Evolutionary conservation across 1,140 invertebrate genomes (phyloP).

Genomic region (Cyclargus thomasi): DNA sequence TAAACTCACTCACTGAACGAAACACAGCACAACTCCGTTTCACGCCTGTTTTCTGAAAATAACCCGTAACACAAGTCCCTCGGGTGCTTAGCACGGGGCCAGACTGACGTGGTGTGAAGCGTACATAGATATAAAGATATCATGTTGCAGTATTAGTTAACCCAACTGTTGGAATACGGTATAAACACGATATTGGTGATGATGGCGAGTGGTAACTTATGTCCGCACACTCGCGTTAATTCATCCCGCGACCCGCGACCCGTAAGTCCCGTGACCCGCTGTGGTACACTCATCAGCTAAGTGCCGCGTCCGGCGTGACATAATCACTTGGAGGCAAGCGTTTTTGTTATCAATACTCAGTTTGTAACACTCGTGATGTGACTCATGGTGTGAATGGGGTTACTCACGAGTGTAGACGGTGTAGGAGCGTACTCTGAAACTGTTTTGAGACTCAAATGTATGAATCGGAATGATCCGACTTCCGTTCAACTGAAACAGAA

Average conservation of each 20-base stretch:
- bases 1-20: too few relatives aligned
- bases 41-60: too few relatives aligned
- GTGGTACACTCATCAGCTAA: constrained; percentile 1
- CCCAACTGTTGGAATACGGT: neutral
- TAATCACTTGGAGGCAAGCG: neutral
- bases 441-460: too few relatives aligned
- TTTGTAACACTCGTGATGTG: neutral
- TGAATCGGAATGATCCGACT: too few relatives aligned
- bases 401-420: neutral
- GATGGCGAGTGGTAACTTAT: neutral
- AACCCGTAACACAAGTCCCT: too few relatives aligned
- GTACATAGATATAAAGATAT: too few relatives aligned
- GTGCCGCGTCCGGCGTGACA: neutral
- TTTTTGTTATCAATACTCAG: neutral
- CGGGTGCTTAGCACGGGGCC: too few relatives aligned
- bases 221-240: neutral
- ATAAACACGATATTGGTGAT: neutral
- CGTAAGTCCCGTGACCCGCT: neutral
- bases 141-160: too few relatives aligned
- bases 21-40: too few relatives aligned
- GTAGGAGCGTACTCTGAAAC: too few relatives aligned
- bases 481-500: too few relatives aligned
- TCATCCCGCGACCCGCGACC: neutral
- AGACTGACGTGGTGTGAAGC: too few relatives aligned
- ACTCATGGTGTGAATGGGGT: neutral